These are phyloP conservation scores for Scytalopus superciliaris DNA, from an alignment of 2,113 vertebrate genomes.

Conservation along the genomic window DNA sequence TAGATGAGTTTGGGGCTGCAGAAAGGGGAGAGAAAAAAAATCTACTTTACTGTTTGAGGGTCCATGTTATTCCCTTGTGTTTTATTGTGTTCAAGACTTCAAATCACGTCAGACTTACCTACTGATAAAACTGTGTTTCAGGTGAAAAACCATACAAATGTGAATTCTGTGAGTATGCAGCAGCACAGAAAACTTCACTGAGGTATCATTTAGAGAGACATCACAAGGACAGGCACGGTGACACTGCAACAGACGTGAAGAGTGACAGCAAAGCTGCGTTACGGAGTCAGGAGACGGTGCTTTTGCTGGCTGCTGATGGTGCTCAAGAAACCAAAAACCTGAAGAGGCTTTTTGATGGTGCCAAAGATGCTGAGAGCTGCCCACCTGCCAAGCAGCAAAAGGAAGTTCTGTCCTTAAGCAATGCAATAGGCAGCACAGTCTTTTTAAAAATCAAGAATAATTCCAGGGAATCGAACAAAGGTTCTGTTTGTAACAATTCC, in stretches of 20 bases:
- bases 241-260: slow-evolving; percentile 44
- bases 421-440: slow-evolving; percentile 21
- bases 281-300: slow-evolving; percentile 55
- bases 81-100: background rate
- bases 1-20: background rate
- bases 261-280: slow-evolving; percentile 53
- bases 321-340: slow-evolving; percentile 71
- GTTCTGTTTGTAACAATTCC: background rate
- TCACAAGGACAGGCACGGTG: slow-evolving; percentile 86
- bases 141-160: slow-evolving; percentile 98
- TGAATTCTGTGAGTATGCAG: slow-evolving; percentile 93
- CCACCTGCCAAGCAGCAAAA: slow-evolving; percentile 71
- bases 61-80: background rate
- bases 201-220: slow-evolving; percentile 93
- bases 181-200: slow-evolving; percentile 95
- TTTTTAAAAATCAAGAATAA: slow-evolving; percentile 51
- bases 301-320: background rate
- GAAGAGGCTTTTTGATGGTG: slow-evolving; percentile 71
- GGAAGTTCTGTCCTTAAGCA: slow-evolving; percentile 68
- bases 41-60: background rate
- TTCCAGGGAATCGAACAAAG: slow-evolving; percentile 65
- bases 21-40: background rate
- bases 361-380: slow-evolving; percentile 76
- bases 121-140: slow-evolving; percentile 63
- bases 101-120: background rate